phyloP scores from a whole-genome alignment of 1,140 invertebrate species.

The Cardiocondyla obscurior region DNA sequence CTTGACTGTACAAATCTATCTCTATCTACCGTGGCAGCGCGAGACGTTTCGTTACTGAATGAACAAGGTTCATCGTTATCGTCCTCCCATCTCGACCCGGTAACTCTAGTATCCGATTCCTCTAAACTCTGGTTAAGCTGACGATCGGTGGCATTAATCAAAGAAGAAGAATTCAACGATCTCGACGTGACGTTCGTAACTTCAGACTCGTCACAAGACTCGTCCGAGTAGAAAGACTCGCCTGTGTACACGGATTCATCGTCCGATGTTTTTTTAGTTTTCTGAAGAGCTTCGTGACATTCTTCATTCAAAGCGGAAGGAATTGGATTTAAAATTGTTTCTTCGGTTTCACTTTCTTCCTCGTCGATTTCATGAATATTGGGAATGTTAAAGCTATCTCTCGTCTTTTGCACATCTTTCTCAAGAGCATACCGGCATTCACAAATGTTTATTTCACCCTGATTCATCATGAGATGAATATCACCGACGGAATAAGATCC shows the following conservation, averaged over 20 bases:
- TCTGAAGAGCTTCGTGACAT: not conserved
- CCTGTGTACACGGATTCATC: slow-evolving; percentile 71
- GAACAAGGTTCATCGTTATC: not conserved
- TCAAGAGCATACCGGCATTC: slow-evolving; percentile 20
- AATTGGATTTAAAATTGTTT: not conserved
- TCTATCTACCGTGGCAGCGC: not conserved
- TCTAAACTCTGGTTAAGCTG: not conserved
- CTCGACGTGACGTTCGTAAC: slow-evolving; percentile 57
- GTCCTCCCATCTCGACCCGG: not conserved
- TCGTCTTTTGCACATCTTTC: slow-evolving; percentile 1
- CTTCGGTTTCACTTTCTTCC: slow-evolving; percentile 60
- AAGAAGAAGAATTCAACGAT: slow-evolving; percentile 45
- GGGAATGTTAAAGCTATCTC: slow-evolving; percentile 20
- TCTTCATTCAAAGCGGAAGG: not conserved
- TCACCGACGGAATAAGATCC: not conserved
- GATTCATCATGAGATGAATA: not conserved
- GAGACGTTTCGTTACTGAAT: not conserved
- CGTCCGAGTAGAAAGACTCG: slow-evolving; percentile 73
- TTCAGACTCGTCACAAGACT: slow-evolving; percentile 69
- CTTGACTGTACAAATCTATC: not conserved
- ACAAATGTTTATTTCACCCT: slow-evolving; percentile 2
- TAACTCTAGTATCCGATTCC: not conserved
- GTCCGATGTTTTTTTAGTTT: slow-evolving; percentile 35
- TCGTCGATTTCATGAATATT: slow-evolving; percentile 65
- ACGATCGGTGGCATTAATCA: not conserved